Conservation (phyloP, 2,113 vertebrate genomes). For the Tyto alba region DNA sequence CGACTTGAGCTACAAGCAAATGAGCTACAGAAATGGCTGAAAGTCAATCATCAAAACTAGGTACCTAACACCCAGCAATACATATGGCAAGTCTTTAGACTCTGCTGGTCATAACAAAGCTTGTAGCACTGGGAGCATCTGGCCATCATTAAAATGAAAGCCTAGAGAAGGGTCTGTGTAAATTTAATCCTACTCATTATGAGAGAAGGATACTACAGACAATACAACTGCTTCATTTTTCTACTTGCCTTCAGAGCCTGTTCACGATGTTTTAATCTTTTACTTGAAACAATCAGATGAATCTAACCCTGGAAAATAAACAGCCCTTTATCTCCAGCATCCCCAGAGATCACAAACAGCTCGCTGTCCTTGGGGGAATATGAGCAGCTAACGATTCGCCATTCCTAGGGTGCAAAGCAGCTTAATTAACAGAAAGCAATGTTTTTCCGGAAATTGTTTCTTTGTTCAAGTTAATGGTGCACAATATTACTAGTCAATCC, state of each 20-base stretch:
- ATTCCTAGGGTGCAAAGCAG: background rate
- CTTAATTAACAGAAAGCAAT: slow-evolving; percentile 56
- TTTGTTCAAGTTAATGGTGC: slow-evolving; percentile 32
- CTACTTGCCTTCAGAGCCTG: background rate
- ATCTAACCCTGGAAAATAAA: slow-evolving; percentile 24
- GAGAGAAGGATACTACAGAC: background rate
- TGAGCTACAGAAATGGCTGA: background rate
- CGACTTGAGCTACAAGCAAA: background rate
- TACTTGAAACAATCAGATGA: slow-evolving; percentile 31
- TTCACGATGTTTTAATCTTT: background rate
- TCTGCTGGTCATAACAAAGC: background rate
- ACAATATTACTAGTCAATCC: background rate
- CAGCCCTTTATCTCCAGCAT: background rate
- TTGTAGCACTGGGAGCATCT: background rate
- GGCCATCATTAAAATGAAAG: background rate
- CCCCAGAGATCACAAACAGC: background rate
- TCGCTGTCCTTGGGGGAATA: background rate
- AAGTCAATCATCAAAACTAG: background rate
- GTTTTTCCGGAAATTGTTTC: background rate
- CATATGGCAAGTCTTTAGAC: fast-evolving
- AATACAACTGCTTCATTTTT: background rate
- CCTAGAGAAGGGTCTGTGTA: background rate
- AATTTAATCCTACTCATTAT: background rate
- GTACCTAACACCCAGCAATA: background rate
- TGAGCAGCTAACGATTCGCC: slow-evolving; percentile 13